Base-by-base conservation (phyloP, 2,888 invertebrate species). In the Athrips mouffetella region DNA sequence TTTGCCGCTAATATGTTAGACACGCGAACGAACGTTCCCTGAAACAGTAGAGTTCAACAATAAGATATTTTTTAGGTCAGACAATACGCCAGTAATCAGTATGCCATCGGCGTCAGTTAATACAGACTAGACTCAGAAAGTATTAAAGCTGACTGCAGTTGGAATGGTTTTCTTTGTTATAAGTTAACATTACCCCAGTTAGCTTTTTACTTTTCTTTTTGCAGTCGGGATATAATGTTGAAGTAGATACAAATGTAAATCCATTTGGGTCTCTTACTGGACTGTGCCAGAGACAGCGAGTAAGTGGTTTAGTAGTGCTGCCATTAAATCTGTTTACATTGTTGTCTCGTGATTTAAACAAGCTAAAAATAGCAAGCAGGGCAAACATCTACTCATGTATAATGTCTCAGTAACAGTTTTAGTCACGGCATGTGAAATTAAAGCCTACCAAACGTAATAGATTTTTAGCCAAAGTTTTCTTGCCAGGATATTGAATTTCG, bases 1-100 rank as follows among this genome's bases (percentile, higher is more conserved):
- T 80, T 73, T 68, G 64, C 82, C 83, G 82, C 77, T 82, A 79
- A 81, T 77, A 79, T 73, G 77, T 68, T 62, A 67, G 66, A 71
- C 75, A 76, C 68, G 70, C 71, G 65, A 60, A 54, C 59, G 18
- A 42, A 29, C 29, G 31, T 35, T 35, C 35, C 16, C 18, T 29
- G 29, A 18, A 30, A 40, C 13, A 20, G 16, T 10, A 16, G 18
- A n/a, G 15, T 16, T 29, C n/a, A n/a, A 16, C 5, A 18, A 15
- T 10, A 11, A 10, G 31, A 15, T 2, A 40, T 13, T 40, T 25
- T 40, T 23, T 15, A 23, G 40, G 29, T 29, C 29, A 42, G 10
- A 42, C 18, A 18, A 29, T 29, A 18, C 30, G 15, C 2, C 7
- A 31, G 31, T 44, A 31, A 44, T 44, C 44, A 21, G 44, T 44